phyloP scores from a whole-genome alignment of 2,113 vertebrate genomes.

The Macrotus californicus region DNA sequence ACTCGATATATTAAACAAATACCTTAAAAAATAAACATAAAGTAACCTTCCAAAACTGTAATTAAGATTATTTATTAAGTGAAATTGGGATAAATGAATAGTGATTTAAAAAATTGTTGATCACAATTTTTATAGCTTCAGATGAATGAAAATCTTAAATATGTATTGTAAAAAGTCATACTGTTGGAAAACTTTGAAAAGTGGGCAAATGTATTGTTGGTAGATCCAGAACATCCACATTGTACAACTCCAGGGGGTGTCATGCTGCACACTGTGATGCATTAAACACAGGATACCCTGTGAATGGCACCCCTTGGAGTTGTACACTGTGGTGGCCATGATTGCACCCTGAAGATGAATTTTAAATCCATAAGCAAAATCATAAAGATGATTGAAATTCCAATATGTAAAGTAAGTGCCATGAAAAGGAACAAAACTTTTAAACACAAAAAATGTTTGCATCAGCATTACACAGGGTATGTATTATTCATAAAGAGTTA shows the following conservation, averaged over 20 bases:
- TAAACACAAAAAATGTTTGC: not conserved
- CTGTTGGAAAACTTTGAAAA: not conserved
- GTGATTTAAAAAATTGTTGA: not conserved
- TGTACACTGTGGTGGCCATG: not conserved
- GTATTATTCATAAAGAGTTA: not conserved
- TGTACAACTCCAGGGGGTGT: not conserved
- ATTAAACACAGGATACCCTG: not conserved
- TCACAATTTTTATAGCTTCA: not conserved
- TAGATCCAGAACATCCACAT: not conserved
- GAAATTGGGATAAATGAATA: not conserved
- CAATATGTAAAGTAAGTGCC: not conserved
- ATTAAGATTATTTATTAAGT: not conserved
- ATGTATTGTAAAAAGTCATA: not conserved
- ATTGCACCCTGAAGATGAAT: not conserved
- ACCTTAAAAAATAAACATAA: not conserved
- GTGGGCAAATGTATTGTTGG: not conserved
- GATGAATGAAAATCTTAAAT: not conserved
- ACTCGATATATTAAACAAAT: not conserved
- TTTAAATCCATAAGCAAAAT: slow-evolving; percentile 13
- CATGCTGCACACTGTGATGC: not conserved
- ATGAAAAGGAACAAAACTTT: not conserved
- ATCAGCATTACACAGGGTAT: not conserved
- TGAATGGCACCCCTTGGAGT: not conserved
- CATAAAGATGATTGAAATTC: slow-evolving; percentile 5
- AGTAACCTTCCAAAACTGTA: not conserved